A percentile compares a stretch with the other conserved stretches of the same genome.
Conservation (phyloP, 2,797 vertebrate species). For the Xenops minutus region DNA sequence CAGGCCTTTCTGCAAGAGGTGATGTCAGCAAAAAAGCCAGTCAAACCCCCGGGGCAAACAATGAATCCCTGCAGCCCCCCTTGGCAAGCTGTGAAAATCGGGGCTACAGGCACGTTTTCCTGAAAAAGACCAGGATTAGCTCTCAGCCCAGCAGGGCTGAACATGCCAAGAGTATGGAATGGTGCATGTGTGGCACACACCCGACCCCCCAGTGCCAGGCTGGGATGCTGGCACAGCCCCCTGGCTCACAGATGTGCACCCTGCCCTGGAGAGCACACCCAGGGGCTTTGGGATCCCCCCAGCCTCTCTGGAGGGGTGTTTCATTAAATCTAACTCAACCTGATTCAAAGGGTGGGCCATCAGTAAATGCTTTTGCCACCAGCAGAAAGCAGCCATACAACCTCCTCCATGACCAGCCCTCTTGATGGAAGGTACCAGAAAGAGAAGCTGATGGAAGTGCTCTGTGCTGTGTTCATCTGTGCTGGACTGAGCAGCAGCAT, state of each 20-base stretch:
- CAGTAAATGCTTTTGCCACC: neutral
- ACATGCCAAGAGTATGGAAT: rapidly evolving
- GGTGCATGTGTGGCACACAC: rapidly evolving
- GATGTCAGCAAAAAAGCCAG: rapidly evolving
- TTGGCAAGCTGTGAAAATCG: neutral
- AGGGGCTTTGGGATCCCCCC: neutral
- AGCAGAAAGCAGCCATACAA: neutral
- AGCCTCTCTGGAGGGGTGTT: rapidly evolving
- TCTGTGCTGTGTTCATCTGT: neutral
- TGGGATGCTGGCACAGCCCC: neutral
- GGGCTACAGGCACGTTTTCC: neutral
- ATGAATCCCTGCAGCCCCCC: neutral
- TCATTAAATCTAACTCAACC: neutral
- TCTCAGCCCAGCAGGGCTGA: neutral
- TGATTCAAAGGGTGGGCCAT: neutral
- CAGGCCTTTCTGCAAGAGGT: neutral
- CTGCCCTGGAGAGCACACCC: neutral
- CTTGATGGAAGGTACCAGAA: neutral
- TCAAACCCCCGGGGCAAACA: neutral
- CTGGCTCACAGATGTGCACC: rapidly evolving
- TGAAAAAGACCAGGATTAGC: neutral
- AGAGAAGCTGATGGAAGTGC: neutral
- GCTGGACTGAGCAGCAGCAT: neutral
- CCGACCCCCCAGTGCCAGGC: neutral
- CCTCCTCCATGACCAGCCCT: neutral